Percentiles rank a stretch among this genome's conserved stretches.
Evolutionary conservation across 2,888 invertebrate species (phyloP).

Genomic region (Aricia artaxerxes): DNA sequence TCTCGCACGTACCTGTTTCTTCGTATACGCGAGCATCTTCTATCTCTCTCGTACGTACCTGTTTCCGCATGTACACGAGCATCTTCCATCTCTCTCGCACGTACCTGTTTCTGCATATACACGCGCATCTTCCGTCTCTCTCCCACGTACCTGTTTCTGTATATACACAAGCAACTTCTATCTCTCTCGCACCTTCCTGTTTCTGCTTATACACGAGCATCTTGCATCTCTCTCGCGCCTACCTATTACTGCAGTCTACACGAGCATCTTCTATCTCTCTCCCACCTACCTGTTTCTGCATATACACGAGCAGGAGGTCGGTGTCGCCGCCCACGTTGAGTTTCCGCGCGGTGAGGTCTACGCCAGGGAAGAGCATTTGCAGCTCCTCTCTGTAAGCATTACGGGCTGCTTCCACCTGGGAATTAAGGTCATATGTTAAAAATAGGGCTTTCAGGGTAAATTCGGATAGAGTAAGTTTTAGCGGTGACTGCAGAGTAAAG

Average conservation of each 20-base stretch:
- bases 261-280: too few species aligned
- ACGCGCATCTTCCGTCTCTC: too few species aligned
- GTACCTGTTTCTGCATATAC: neutral
- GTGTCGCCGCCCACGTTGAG: constrained; percentile 62
- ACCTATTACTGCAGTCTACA: too few species aligned
- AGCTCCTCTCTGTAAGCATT: constrained; percentile 59
- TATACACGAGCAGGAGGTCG: constrained; percentile 63
- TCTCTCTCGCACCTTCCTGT: too few species aligned
- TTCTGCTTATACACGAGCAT: neutral
- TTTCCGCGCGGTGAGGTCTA: constrained; percentile 58
- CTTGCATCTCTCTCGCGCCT: neutral
- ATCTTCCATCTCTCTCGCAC: too few species aligned
- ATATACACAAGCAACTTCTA: constrained; percentile 46
- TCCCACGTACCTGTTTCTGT: too few species aligned
- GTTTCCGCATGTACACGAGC: too few species aligned
- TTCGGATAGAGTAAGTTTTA: neutral
- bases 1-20: too few species aligned
- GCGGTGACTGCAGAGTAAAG: neutral
- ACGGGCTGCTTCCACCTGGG: constrained; percentile 64
- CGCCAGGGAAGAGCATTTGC: constrained; percentile 63
- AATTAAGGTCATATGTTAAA: neutral
- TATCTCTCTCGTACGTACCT: too few species aligned
- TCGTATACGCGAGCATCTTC: too few species aligned
- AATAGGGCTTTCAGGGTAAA: too few species aligned
- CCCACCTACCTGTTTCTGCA: constrained; percentile 59